Conservation (phyloP, 2,113 vertebrate species). For the Puma concolor region DNA sequence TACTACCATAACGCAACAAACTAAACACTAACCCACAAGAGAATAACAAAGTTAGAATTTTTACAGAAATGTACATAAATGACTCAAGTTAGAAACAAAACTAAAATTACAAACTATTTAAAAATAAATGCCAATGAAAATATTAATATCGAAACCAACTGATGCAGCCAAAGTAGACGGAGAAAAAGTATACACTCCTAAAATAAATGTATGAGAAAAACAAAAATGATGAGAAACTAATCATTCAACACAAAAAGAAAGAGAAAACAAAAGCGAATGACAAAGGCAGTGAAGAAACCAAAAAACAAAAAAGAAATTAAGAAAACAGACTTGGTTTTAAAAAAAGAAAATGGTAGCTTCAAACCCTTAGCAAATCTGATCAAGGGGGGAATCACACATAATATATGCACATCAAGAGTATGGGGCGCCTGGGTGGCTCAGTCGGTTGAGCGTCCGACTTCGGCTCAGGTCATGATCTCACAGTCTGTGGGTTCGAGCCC, state of each 20-base stretch:
- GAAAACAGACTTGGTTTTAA: not conserved
- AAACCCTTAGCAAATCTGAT: not conserved
- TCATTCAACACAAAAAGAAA: not conserved
- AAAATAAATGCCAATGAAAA: not conserved
- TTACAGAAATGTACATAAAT: not conserved
- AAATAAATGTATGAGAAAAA: not conserved
- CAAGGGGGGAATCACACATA: not conserved
- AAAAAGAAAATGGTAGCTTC: not conserved
- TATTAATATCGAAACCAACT: not conserved
- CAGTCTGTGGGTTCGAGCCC: too few species aligned
- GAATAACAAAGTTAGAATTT: not conserved
- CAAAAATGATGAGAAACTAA: not conserved
- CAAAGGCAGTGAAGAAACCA: not conserved
- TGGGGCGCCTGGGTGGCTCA: too few species aligned
- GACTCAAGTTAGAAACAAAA: not conserved
- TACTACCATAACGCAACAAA: not conserved
- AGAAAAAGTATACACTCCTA: not conserved
- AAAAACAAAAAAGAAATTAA: not conserved
- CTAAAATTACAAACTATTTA: not conserved
- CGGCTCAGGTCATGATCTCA: too few species aligned
- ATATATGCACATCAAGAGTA: not conserved
- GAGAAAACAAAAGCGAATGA: not conserved
- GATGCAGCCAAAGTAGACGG: not conserved
- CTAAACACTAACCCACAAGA: not conserved
- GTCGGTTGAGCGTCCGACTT: too few species aligned